Percentiles rank a stretch among this genome's conserved stretches.
These are phyloP conservation scores for Brachirus orientalis DNA, from an alignment of 2,113 vertebrate species.

Conservation along the genomic window DNA sequence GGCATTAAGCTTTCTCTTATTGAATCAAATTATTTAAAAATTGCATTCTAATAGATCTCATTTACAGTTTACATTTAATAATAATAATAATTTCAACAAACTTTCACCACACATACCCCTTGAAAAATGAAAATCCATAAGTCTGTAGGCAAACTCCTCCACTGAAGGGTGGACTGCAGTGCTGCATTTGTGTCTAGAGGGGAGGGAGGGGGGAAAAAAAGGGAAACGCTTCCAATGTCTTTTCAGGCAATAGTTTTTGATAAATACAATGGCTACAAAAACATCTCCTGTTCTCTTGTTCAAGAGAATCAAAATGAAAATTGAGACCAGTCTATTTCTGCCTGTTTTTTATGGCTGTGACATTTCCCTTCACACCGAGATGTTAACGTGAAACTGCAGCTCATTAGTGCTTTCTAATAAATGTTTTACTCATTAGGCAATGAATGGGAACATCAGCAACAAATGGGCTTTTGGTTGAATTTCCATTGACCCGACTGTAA, in stretches of 20 bases:
- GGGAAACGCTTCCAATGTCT: neutral
- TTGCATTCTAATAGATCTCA: conserved; percentile 15
- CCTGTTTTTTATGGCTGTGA: conserved; percentile 18
- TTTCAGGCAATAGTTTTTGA: conserved; percentile 34
- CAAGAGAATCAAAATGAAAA: conserved; percentile 23
- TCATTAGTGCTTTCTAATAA: neutral
- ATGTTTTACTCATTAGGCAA: neutral
- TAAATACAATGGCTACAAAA: conserved; percentile 1
- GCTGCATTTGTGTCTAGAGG: conserved; percentile 6
- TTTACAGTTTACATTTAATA: neutral
- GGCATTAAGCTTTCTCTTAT: no score
- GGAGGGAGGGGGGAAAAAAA: no score
- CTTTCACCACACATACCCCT: no score
- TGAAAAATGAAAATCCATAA: neutral
- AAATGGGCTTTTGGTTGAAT: neutral
- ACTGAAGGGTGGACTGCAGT: neutral
- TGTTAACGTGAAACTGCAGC: conserved; percentile 4
- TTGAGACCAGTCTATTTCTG: neutral
- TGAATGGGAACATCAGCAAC: neutral
- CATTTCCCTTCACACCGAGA: conserved; percentile 13
- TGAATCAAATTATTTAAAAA: conserved; percentile 6
- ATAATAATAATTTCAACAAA: no score
- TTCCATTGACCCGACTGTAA: neutral
- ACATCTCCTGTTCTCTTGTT: neutral
- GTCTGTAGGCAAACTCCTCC: conserved; percentile 12